Evolutionary conservation across 2,888 invertebrate genomes (phyloP), one percentile per base, ranked within the genome.

Genomic region (Melinaea marsaeus): DNA sequence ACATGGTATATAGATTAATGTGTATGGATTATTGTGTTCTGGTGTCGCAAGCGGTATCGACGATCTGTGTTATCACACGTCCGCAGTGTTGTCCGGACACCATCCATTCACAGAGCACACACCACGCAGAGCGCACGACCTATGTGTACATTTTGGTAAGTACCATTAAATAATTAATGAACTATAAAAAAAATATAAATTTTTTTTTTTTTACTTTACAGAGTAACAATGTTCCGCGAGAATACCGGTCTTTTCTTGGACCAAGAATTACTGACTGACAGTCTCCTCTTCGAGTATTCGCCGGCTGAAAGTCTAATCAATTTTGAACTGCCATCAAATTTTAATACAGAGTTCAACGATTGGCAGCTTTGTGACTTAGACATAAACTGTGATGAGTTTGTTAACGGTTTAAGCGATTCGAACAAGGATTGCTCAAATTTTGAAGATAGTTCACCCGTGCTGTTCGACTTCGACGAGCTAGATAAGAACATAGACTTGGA

Each of bases 261-360:
- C 67, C 88, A 88, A 61, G 83, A 79, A 37, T 79, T 88, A 33
- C 77, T 88, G 58, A 83, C 78, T 66, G 89, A 90, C 66, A 83
- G 86, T 68, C 84, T 84, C 2, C 78, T 88, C 34, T 89, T 88
- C 71, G 87, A 89, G 70, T 85, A 83, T 70, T 89, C 90, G 4
- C 89, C 90, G 64, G 86, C 83, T 7, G 90, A 90, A 69, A 90
- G 86, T 62, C 85, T 90, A 69, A 84, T 88, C 69, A 89, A 89
- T 77, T 89, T 90, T 71, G 88, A 90, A 71, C 75, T 90, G 51
- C 90, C 90, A 32, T 65, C 75, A 2, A 75, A 79, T 57, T 68
- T 85, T 66, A 79, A 75, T 66, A 70, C 81, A 47, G 87, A 86
- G 57, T 68, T 71, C 60, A 75, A 78, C 65, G 84, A 87, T 67